Percentiles rank a stretch among this genome's conserved stretches.
Evolutionary conservation across 2,888 invertebrate genomes (phyloP).

Genomic region (Anarsia innoxiella): DNA sequence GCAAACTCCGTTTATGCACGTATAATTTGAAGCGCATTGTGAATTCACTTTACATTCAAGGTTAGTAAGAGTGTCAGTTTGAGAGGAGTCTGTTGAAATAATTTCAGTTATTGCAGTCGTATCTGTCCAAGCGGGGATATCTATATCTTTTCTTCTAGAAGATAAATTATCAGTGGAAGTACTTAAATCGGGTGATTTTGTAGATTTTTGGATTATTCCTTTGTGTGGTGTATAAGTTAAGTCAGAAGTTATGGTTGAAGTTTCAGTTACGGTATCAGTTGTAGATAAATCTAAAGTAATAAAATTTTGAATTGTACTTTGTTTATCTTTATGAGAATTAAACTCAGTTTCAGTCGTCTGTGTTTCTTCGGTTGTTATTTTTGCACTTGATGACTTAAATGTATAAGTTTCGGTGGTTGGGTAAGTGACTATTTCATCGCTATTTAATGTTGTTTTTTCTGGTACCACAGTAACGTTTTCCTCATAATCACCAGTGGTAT

Average conservation of each 20-base stretch:
- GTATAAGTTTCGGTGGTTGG: too few relatives aligned
- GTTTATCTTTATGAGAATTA: too few relatives aligned
- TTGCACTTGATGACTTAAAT: too few relatives aligned
- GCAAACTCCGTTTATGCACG: constrained; percentile 78
- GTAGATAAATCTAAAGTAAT: too few relatives aligned
- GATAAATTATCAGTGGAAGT: constrained; percentile 58
- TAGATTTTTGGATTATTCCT: neutral
- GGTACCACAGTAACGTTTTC: too few relatives aligned
- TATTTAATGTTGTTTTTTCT: too few relatives aligned
- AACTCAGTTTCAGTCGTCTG: too few relatives aligned
- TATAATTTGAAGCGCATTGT: constrained; percentile 78
- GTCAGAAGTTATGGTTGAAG: neutral
- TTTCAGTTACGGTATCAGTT: too few relatives aligned
- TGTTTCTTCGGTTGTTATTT: too few relatives aligned
- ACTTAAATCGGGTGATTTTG: constrained; percentile 29
- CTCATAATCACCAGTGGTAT: too few relatives aligned
- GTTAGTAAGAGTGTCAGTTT: constrained; percentile 32
- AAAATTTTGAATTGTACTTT: too few relatives aligned
- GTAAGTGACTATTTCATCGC: too few relatives aligned
- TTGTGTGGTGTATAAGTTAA: neutral
- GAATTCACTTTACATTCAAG: constrained; percentile 75
- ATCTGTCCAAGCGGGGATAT: constrained; percentile 66
- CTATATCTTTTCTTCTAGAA: constrained; percentile 58
- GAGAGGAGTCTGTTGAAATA: constrained; percentile 35
- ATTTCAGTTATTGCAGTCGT: constrained; percentile 48